phyloP scores from a whole-genome alignment of 92 coral and sea anemone genomes.

The Ricordea florida region DNA sequence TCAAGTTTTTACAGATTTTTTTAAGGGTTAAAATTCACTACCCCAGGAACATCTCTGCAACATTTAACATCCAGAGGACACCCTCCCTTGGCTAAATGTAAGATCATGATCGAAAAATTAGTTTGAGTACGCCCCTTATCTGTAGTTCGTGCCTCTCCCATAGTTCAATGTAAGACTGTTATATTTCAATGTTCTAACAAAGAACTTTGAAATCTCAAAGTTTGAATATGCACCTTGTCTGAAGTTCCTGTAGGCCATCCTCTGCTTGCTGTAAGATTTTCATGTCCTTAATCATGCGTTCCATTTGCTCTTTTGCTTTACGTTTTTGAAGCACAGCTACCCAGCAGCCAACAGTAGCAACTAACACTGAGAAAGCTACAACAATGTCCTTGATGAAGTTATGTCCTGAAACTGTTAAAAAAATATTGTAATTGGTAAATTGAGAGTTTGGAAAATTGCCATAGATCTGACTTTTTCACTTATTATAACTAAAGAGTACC shows the following conservation, averaged over 20 bases:
- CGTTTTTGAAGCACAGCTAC: slow-evolving; percentile 90
- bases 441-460: not conserved
- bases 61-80: too few species aligned
- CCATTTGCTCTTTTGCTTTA: slow-evolving; percentile 93
- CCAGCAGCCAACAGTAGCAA: slow-evolving; percentile 96
- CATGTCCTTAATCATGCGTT: slow-evolving; percentile 87
- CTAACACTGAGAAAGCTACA: slow-evolving; percentile 87
- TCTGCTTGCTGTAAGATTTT: slow-evolving; percentile 89
- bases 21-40: too few species aligned
- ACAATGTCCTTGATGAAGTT: slow-evolving; percentile 91
- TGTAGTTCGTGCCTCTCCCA: too few species aligned
- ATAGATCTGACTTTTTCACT: not conserved
- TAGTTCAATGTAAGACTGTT: too few species aligned
- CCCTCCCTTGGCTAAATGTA: too few species aligned
- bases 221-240: slow-evolving; percentile 67
- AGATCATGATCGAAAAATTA: too few species aligned
- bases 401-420: slow-evolving; percentile 73
- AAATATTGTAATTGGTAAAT: too few species aligned
- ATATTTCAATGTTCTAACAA: not conserved
- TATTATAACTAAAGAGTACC: not conserved
- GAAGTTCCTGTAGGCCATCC: slow-evolving; percentile 84
- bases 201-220: too few species aligned
- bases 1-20: too few species aligned
- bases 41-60: too few species aligned
- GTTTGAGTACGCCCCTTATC: too few species aligned